Percentiles rank a stretch among this genome's conserved stretches.
phyloP scores from a whole-genome alignment of 1,140 invertebrate genomes.

The Drosophila biarmipes region DNA sequence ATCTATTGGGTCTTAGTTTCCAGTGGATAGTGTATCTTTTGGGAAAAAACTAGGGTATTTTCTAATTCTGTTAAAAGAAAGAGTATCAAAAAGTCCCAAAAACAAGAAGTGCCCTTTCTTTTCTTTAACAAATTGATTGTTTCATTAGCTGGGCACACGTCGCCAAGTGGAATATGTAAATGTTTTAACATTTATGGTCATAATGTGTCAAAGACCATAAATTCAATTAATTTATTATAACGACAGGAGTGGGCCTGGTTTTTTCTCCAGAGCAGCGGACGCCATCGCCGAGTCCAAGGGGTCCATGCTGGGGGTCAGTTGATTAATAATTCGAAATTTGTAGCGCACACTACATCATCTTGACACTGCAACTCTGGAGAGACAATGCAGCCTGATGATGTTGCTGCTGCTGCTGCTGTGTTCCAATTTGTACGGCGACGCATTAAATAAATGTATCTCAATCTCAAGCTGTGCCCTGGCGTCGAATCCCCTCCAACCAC shows the following conservation, averaged over 20 bases:
- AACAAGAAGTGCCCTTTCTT: neutral
- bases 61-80: neutral
- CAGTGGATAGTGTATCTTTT: neutral
- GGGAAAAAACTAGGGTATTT: neutral
- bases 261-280: neutral
- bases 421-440: slow-evolving; percentile 74
- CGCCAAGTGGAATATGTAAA: slow-evolving; percentile 44
- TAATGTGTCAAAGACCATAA: slow-evolving; percentile 81
- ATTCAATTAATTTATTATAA: slow-evolving; percentile 83
- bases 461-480: slow-evolving; percentile 76
- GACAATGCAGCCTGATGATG: slow-evolving; percentile 58
- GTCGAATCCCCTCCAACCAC: slow-evolving; percentile 16
- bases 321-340: slow-evolving; percentile 61
- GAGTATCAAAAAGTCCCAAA: slow-evolving; percentile 23
- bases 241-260: slow-evolving; percentile 39
- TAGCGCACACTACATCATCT: slow-evolving; percentile 69
- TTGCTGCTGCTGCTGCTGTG: slow-evolving; percentile 37
- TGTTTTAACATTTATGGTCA: slow-evolving; percentile 71
- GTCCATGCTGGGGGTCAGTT: slow-evolving; percentile 48
- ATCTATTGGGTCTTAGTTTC: neutral
- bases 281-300: neutral
- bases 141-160: slow-evolving; percentile 64
- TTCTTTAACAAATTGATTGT: slow-evolving; percentile 58
- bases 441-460: slow-evolving; percentile 80
- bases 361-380: slow-evolving; percentile 54